phyloP scores from a whole-genome alignment of 2,888 invertebrate species.

The Limenitis camilla region DNA sequence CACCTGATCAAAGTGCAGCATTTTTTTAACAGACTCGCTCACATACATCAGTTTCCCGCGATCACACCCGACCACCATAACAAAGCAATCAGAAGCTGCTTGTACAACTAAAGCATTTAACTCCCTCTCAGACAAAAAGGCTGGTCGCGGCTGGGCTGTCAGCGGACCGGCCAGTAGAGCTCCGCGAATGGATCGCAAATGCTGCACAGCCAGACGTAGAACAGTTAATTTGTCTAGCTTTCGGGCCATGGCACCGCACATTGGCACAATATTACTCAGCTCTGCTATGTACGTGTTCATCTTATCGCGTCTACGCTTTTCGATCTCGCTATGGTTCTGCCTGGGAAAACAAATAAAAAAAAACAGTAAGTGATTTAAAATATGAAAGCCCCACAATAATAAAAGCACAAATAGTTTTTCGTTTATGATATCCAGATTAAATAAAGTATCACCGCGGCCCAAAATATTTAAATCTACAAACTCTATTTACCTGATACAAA shows the following conservation, averaged over 20 bases:
- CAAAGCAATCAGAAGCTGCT: slow-evolving; percentile 89
- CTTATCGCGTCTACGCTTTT: slow-evolving; percentile 94
- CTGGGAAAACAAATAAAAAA: slow-evolving; percentile 54
- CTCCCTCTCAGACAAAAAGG: slow-evolving; percentile 90
- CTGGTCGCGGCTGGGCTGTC: slow-evolving; percentile 83
- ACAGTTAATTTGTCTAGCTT: slow-evolving; percentile 95
- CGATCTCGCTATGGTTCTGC: slow-evolving; percentile 97
- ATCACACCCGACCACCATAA: slow-evolving; percentile 95
- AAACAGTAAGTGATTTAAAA: too few species aligned
- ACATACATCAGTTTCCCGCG: slow-evolving; percentile 92
- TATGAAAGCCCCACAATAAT: too few species aligned
- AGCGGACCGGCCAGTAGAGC: slow-evolving; percentile 74
- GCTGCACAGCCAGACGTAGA: slow-evolving; percentile 94
- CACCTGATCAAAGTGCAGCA: slow-evolving; percentile 89
- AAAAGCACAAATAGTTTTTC: too few species aligned
- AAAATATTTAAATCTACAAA: too few species aligned
- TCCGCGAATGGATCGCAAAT: slow-evolving; percentile 81
- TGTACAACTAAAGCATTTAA: slow-evolving; percentile 88
- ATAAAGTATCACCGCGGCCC: too few species aligned
- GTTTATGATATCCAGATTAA: too few species aligned
- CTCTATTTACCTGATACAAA: too few species aligned
- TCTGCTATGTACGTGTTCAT: slow-evolving; percentile 97
- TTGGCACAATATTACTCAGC: slow-evolving; percentile 91
- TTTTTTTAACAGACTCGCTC: slow-evolving; percentile 88
- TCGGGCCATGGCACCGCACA: slow-evolving; percentile 94